Base-by-base conservation (phyloP, 2,113 vertebrate genomes). In the Symphodus melops region DNA sequence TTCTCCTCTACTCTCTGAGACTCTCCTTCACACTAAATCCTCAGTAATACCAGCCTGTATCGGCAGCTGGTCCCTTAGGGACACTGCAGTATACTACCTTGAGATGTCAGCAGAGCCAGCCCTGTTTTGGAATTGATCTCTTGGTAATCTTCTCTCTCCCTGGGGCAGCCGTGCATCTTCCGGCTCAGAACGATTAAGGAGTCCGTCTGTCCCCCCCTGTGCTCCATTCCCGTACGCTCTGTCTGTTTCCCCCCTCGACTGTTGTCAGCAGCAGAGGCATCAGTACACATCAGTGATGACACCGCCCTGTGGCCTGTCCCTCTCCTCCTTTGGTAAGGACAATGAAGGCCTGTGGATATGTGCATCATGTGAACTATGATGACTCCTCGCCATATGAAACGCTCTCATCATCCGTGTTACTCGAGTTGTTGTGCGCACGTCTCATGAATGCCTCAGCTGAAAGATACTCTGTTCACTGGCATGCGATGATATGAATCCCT, bases 141-240 rank as follows among this genome's bases (percentile, higher is more conserved):
- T 69, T 71, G 77, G 81, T 92, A 88, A 92, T 89, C 81, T 85
- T 48, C 75, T 53, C 66, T 39, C 75, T 90, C 76, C 83, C 75
- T 57, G 4, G 55, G 68, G 77, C 12, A 1, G 23, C 23, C 21
- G 1, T 56, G 64, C 84, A 53, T 75, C 66, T 70, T 87, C 75
- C 57, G 67, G 70, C 73, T 54, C 28, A 67, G 59, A 90, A 67
- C 72, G 65, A 88, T 90, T 86, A 85, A 82, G 82, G 76, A 85
- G 74, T 51, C 77, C 8, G 28, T 78, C 74, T 1, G 46, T 10
- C 64, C 39, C 19, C 17, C 28, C 13, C 36, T 13, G 5, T 1
- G 2, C 44, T 20, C 25, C 3, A 41, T 12, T 49, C 37, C 12
- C 5, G 1, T 10, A 42, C 72, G 11, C 36, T 64, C 64, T 19